Evolutionary conservation across 2,888 invertebrate species (phyloP).

Genomic region (Zonitis immaculata): DNA sequence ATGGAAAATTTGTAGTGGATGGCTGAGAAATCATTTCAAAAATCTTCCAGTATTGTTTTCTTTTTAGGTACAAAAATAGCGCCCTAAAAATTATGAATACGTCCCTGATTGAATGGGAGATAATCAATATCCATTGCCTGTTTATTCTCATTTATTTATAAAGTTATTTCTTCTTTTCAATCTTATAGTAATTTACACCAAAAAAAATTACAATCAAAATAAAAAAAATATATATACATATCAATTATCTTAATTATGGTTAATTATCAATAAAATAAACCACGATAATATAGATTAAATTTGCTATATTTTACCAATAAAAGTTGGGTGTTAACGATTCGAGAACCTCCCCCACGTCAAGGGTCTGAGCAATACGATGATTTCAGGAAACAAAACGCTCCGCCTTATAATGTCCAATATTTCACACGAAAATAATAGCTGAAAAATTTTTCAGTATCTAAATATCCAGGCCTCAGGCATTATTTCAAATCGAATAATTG

Average conservation of each 20-base stretch:
- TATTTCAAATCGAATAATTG: conserved; percentile 6
- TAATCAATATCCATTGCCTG: too few relatives aligned
- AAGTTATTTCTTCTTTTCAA: too few relatives aligned
- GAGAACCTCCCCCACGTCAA: conserved; percentile 27
- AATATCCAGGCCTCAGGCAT: conserved; percentile 24
- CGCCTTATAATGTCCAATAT: conserved; percentile 28
- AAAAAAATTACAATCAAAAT: too few relatives aligned
- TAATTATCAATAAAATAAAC: not conserved
- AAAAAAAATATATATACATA: too few relatives aligned
- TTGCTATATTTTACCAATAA: conserved; percentile 11
- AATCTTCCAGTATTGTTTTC: too few relatives aligned
- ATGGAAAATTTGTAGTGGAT: too few relatives aligned
- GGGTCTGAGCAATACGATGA: conserved; percentile 25
- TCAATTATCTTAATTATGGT: not conserved
- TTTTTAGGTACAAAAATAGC: too few relatives aligned
- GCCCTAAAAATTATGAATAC: too few relatives aligned
- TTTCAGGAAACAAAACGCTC: conserved; percentile 16
- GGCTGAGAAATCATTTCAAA: too few relatives aligned
- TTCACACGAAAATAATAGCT: conserved; percentile 27
- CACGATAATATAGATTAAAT: not conserved
- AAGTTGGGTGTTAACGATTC: conserved; percentile 23
- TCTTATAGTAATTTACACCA: too few relatives aligned
- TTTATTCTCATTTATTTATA: too few relatives aligned
- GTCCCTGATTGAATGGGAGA: too few relatives aligned
- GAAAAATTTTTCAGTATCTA: conserved; percentile 23